Conservation (phyloP, 2,888 invertebrate species). For the Holacanthella duospinosa region DNA sequence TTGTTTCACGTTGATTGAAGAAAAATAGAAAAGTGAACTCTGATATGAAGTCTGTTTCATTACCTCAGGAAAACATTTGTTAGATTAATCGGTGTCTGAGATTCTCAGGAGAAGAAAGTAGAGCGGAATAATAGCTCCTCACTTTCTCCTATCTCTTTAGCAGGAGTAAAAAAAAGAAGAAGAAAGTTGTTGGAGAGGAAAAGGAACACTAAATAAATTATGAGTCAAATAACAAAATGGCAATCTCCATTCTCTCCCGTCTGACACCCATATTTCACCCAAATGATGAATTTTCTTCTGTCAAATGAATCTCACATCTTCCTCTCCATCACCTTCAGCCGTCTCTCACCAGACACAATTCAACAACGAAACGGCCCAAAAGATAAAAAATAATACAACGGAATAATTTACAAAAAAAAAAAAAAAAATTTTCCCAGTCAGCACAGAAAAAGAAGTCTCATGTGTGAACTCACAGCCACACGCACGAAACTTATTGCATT, state of each 20-base stretch:
- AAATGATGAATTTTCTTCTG: slow-evolving; percentile 15
- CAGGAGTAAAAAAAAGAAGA: neutral
- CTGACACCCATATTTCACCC: slow-evolving; percentile 17
- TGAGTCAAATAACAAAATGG: slow-evolving; percentile 13
- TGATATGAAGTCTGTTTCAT: slow-evolving; percentile 12
- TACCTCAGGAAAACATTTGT: slow-evolving; percentile 14
- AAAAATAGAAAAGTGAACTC: slow-evolving; percentile 2
- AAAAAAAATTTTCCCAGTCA: neutral
- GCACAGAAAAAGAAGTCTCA: neutral
- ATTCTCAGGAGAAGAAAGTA: neutral
- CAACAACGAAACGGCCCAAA: neutral
- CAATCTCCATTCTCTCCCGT: slow-evolving; percentile 15
- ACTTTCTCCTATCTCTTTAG: neutral
- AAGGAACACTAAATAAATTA: slow-evolving; percentile 13
- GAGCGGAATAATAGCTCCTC: neutral
- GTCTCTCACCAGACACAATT: neutral
- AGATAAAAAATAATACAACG: neutral
- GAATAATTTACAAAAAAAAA: neutral
- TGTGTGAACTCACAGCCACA: too few species aligned
- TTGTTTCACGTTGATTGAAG: too few species aligned
- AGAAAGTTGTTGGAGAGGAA: neutral
- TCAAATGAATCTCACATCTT: slow-evolving; percentile 18
- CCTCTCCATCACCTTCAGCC: slow-evolving; percentile 14
- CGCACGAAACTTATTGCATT: too few species aligned
- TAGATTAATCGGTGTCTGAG: slow-evolving; percentile 15